phyloP scores from a whole-genome alignment of 1,140 invertebrate genomes.

The Papilio xuthus region DNA sequence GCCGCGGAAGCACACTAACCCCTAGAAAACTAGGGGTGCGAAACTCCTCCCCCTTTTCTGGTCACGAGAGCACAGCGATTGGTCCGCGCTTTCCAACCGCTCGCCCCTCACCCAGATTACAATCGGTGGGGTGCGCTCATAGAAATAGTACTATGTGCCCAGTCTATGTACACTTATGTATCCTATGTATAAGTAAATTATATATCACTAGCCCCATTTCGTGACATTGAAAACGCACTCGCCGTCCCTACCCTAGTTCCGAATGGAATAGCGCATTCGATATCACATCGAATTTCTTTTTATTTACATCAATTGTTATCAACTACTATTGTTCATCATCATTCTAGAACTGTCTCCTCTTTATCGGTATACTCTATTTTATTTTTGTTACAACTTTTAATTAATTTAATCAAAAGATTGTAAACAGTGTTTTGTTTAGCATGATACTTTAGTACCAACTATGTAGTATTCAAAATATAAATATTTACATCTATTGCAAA shows the following conservation, averaged over 20 bases:
- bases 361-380: no score
- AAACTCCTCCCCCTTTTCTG: constrained; percentile 81
- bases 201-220: constrained; percentile 64
- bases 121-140: constrained; percentile 80
- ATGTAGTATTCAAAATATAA: no score
- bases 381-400: no score
- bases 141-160: constrained; percentile 78
- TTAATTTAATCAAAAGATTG: no score
- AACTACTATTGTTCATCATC: neutral
- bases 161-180: constrained; percentile 67
- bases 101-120: constrained; percentile 79
- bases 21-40: constrained; percentile 81
- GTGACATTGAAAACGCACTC: constrained; percentile 71
- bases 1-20: constrained; percentile 80
- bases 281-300: neutral
- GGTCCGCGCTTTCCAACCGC: constrained; percentile 69
- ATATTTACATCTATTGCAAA: no score
- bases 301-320: neutral
- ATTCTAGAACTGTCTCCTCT: no score
- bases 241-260: constrained; percentile 27
- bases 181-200: constrained; percentile 56
- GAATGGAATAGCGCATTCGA: neutral
- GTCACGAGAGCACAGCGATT: constrained; percentile 78
- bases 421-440: no score
- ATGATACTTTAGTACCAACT: no score